These are phyloP conservation scores for Pandemis corylana DNA, from an alignment of 2,888 invertebrate genomes.

Conservation along the genomic window DNA sequence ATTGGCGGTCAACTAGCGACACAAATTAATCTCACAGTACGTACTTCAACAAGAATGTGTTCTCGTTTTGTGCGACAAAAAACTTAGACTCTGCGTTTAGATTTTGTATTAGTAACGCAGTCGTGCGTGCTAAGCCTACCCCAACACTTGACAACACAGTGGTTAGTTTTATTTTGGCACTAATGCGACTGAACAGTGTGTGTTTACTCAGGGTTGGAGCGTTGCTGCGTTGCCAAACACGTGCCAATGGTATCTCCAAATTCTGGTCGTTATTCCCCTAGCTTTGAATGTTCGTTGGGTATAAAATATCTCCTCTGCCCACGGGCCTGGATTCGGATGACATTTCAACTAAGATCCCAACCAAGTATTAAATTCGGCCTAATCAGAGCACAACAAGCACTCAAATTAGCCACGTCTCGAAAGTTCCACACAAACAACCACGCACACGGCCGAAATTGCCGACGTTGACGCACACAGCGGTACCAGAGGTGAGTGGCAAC, in stretches of 20 bases:
- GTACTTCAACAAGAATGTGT: no score
- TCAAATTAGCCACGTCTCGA: constrained; percentile 1
- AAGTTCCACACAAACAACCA: background rate
- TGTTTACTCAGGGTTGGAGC: constrained; percentile 19
- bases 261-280: background rate
- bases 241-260: background rate
- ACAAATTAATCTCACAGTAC: background rate
- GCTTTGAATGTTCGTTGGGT: background rate
- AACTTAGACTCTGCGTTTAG: background rate
- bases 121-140: constrained; percentile 17
- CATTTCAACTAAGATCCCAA: background rate
- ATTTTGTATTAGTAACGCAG: background rate
- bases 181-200: constrained; percentile 8
- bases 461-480: constrained; percentile 8
- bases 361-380: background rate
- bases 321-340: background rate
- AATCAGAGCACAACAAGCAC: background rate
- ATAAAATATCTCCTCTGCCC: background rate
- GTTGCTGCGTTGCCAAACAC: background rate
- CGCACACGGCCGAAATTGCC: constrained; percentile 2
- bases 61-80: no score
- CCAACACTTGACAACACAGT: constrained; percentile 22
- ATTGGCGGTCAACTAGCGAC: no score
- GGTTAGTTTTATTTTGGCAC: constrained; percentile 35
- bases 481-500: constrained; percentile 29